Percentiles rank a stretch among this genome's conserved stretches.
phyloP scores from a whole-genome alignment of 2,797 vertebrate genomes.

The Kryptopterus vitreolus region DNA sequence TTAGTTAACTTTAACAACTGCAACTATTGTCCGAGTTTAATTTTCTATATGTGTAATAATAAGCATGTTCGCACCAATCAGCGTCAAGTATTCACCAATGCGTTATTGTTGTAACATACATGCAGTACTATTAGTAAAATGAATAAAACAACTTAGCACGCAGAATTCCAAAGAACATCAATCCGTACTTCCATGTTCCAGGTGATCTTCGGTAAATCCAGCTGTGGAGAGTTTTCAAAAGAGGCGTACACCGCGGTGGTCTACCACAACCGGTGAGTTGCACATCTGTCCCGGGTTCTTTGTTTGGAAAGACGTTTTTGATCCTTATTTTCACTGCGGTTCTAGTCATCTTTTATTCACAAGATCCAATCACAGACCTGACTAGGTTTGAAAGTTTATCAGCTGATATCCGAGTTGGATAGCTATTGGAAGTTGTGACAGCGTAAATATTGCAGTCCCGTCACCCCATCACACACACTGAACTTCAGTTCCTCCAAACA shows the following conservation, averaged over 20 bases:
- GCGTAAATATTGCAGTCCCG: not conserved
- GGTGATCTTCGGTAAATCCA: conserved; percentile 99
- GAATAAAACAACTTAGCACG: not conserved
- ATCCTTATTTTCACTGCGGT: not conserved
- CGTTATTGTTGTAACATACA: not conserved
- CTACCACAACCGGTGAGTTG: conserved; percentile 93
- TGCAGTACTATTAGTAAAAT: not conserved
- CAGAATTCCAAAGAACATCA: not conserved
- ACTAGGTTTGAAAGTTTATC: conserved; percentile 9
- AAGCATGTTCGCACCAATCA: not conserved
- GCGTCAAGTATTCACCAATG: too few relatives aligned
- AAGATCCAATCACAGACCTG: not conserved
- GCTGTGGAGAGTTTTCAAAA: conserved; percentile 94
- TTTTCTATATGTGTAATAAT: too few relatives aligned
- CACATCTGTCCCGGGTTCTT: not conserved
- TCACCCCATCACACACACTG: not conserved
- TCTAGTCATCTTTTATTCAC: not conserved
- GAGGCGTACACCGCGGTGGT: conserved; percentile 97
- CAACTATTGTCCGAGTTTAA: not conserved
- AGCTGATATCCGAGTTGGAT: conserved; percentile 14
- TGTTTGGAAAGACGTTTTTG: not conserved
- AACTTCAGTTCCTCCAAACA: not conserved
- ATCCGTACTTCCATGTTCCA: conserved; percentile 59
- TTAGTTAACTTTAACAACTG: too few relatives aligned
- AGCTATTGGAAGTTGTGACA: conserved; percentile 2